Base-by-base conservation (phyloP, 2,888 invertebrate species). In the Aproaerema taeniolella region DNA sequence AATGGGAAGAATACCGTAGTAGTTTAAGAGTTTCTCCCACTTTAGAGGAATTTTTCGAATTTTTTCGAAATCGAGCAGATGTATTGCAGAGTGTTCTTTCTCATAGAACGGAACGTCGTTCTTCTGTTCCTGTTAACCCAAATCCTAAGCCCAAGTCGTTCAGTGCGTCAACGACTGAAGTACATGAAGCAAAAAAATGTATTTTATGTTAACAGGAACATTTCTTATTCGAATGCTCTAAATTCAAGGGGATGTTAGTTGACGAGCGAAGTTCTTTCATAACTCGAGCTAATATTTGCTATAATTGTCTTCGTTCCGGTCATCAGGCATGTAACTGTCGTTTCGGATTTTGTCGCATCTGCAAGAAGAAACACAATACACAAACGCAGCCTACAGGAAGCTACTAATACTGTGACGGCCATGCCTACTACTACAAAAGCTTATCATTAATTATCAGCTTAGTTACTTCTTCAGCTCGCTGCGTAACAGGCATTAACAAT, bases 31-130 rank as follows among this genome's bases (percentile, higher is more conserved):
- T n/a, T 6, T 32, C 10, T 2, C 32, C 32, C 6, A 2, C 16
- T 10, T 11, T 46, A 8, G 12, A 14, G 2, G 31, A 41, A 2
- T 46, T 46, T 15, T 14, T 39, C 15, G 9, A 35, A 9, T 43
- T 43, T 26, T 9, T 43, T 1, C 40, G 41, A 14, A 31, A 34
- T 12, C 31, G 46, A 4, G 46, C 46, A 9, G 43, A 46, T 30
- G 20, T 20, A 6, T 20, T 20, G 7, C 20, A 20, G 7, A 20
- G 20, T 7, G 20, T 20, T 20, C 7, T 6, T 20, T 20, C 20
- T 20, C 20, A 20, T 6, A 20, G 20, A 20, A 6, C 20, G 7
- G 20, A 20, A 6, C 20, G 20, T 20, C 20, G 20, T 20, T 20
- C 20, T 20, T 7, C 4, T 20, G 7, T 6, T 20, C 20, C 4